These are phyloP conservation scores for Dasypolia templi DNA, from an alignment of 2,888 invertebrate species.

Conservation along the genomic window DNA sequence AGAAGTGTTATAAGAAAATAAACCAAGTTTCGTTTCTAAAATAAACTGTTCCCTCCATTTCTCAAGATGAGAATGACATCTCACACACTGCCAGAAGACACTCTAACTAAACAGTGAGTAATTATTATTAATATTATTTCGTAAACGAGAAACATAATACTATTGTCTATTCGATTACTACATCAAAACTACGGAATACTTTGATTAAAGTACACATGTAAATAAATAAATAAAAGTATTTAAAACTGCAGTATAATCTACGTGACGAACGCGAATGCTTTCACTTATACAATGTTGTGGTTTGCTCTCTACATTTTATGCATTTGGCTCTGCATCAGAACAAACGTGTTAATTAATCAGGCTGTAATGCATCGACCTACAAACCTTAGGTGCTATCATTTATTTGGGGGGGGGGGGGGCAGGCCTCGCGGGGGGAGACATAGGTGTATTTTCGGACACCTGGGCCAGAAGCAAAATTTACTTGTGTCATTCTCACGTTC, in stretches of 20 bases:
- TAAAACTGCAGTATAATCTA: conserved; percentile 19
- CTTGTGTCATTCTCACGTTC: conserved; percentile 64
- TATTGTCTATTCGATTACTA: conserved; percentile 38
- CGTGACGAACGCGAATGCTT: neutral
- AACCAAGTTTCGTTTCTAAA: conserved; percentile 36
- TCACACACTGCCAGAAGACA: conserved; percentile 30
- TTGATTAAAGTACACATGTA: conserved; percentile 27
- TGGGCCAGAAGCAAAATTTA: conserved; percentile 63
- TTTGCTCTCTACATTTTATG: conserved; percentile 23
- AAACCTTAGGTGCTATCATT: conserved; percentile 72
- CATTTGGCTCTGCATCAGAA: conserved; percentile 70
- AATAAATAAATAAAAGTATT: conserved; percentile 9
- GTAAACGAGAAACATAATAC: neutral
- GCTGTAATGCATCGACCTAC: conserved; percentile 71
- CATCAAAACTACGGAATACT: conserved; percentile 41
- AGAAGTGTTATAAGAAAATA: conserved; percentile 10
- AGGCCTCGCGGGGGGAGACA: conserved; percentile 54
- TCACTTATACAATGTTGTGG: conserved; percentile 43
- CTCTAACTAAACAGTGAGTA: conserved; percentile 4
- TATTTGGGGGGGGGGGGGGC: conserved; percentile 51
- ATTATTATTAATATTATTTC: neutral
- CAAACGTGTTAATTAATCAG: conserved; percentile 71
- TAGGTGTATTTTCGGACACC: conserved; percentile 77
- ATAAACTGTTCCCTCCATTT: conserved; percentile 37
- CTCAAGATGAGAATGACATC: conserved; percentile 38